Conservation (phyloP, 2,797 vertebrate species). For the Loriculus beryllinus region DNA sequence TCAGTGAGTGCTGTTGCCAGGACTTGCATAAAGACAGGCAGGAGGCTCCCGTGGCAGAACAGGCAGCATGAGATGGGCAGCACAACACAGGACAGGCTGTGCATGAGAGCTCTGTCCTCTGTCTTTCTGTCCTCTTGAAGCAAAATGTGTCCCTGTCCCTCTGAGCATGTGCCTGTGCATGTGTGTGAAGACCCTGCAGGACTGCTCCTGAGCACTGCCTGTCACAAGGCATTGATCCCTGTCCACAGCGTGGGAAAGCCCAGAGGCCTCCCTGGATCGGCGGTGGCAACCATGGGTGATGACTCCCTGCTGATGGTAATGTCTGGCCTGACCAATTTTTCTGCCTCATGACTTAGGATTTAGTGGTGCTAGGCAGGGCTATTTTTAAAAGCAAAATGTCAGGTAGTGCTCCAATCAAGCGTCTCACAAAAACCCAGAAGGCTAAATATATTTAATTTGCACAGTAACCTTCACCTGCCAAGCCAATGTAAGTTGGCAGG, state of each 20-base stretch:
- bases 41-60: rapidly evolving
- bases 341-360: neutral
- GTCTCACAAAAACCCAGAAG: neutral
- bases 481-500: neutral
- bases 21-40: neutral
- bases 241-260: rapidly evolving
- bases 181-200: neutral
- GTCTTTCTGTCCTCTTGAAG: neutral
- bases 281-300: rapidly evolving
- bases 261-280: rapidly evolving
- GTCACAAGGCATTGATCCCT: rapidly evolving
- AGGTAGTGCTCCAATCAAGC: neutral
- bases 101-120: neutral
- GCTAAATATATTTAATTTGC: neutral
- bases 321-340: neutral
- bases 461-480: neutral
- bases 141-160: neutral
- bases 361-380: neutral
- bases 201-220: neutral
- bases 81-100: neutral
- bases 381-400: neutral
- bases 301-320: neutral
- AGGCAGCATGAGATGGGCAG: neutral
- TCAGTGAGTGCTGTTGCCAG: rapidly evolving
- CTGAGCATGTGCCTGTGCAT: rapidly evolving